Evolutionary conservation across 2,113 vertebrate genomes (phyloP).

Genomic region (Pelvicachromis taeniatus): DNA sequence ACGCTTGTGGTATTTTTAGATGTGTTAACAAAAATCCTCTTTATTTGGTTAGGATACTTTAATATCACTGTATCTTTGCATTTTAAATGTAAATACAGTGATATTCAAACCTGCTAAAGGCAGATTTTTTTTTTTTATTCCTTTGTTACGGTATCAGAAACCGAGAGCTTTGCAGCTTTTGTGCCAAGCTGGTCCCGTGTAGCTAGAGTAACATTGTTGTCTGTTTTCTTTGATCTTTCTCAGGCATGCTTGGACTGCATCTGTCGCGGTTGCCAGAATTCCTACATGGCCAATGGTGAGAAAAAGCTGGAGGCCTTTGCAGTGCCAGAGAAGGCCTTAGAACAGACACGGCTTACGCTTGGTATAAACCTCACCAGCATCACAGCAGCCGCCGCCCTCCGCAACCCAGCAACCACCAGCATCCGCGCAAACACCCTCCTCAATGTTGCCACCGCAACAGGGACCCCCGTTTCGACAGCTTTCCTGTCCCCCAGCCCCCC

Average conservation of each 20-base stretch:
- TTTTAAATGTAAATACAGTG: neutral
- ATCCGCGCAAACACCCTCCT: constrained; percentile 66
- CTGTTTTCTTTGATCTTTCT: neutral
- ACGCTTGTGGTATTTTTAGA: neutral
- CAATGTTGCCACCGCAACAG: constrained; percentile 69
- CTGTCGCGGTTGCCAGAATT: constrained; percentile 99
- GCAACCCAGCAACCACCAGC: constrained; percentile 63
- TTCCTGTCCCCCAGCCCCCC: constrained; percentile 91
- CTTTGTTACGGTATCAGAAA: neutral
- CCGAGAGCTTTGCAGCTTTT: neutral
- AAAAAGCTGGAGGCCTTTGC: constrained; percentile 98
- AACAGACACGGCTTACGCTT: constrained; percentile 96
- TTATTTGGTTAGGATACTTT: neutral
- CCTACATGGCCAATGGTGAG: constrained; percentile 98
- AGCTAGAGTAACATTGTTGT: neutral
- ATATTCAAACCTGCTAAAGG: neutral
- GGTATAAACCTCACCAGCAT: constrained; percentile 99
- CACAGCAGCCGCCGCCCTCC: constrained; percentile 87
- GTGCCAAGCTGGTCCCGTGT: neutral
- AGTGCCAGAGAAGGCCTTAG: constrained; percentile 97
- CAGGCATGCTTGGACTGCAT: constrained; percentile 96
- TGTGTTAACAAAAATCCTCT: neutral
- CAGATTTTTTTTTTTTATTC: neutral
- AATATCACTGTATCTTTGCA: neutral
- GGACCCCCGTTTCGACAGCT: constrained; percentile 85